Evolutionary conservation across 2,797 vertebrate genomes (phyloP), one percentile per base, ranked within the genome.

Genomic region (Bufotes viridis): DNA sequence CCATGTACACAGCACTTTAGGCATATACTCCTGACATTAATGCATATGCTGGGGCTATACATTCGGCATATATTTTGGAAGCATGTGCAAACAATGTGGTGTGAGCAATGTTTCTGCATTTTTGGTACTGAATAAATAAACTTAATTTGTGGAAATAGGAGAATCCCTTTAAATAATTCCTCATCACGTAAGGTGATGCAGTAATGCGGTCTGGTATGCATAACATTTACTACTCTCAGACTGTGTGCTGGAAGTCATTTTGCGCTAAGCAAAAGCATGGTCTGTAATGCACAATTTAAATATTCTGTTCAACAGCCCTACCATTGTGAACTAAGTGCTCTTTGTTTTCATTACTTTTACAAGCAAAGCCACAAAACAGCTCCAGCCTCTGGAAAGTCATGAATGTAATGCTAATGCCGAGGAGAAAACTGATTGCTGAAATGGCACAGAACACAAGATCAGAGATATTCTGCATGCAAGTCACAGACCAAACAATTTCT

Each of bases 321-420:
- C 10, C 75, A 53, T 24, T 78, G 49, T 78, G 22, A 78, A 78
- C 22, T 55, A 53, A 55, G 24, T 78, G 49, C 3, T 55, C 75
- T 58, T 61, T 79, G 57, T 79, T 79, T 75, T 49, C 20, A 51
- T 75, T 74, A 74, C 42, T 51, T 51, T 78, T 78, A 78, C 72
- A 78, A 53, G 51, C 51, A 78, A 55, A 78, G n/a, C 75, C 75
- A 14, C 49, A 78, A 78, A 78, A 24, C 51, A 53, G 51, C 42
- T 51, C 9, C 42, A 53, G 72, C 51, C 22, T 14, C 12, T 22
- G 74, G 5, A 78, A 76, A 55, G 49, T 78, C 57, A 79, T 80
- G 78, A 79, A 80, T 61, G 78, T 60, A 80, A 80, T 80, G 22
- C 26, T 80, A 80, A 80, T 60, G 75, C 14, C 55, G 22, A 80